A percentile compares a stretch with the other conserved stretches of the same genome.
phyloP scores from a whole-genome alignment of 2,797 vertebrate genomes.

The Bradypus variegatus region DNA sequence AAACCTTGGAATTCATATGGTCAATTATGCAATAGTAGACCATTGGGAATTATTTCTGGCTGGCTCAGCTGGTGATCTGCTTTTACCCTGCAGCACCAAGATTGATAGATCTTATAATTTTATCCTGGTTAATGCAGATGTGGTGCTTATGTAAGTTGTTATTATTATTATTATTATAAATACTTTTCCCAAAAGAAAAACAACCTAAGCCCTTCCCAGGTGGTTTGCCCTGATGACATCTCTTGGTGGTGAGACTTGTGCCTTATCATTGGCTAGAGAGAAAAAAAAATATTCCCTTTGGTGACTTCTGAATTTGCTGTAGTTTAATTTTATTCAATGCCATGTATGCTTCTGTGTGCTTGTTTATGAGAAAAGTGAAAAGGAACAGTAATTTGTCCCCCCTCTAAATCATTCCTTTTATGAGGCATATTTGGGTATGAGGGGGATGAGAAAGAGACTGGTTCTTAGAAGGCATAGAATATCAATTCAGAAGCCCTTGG shows the following conservation, averaged over 20 bases:
- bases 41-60: slow-evolving; percentile 60
- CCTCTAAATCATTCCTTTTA: slow-evolving; percentile 26
- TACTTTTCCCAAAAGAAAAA: not conserved
- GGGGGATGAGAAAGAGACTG: not conserved
- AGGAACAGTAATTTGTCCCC: slow-evolving; percentile 20
- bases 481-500: slow-evolving; percentile 31
- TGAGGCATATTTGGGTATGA: not conserved
- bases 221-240: slow-evolving; percentile 16
- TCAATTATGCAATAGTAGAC: slow-evolving; percentile 62
- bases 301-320: slow-evolving; percentile 35
- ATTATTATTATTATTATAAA: not conserved
- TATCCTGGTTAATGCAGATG: slow-evolving; percentile 56
- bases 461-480: slow-evolving; percentile 47
- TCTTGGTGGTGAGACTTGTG: slow-evolving; percentile 10
- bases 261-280: not conserved
- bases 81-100: slow-evolving; percentile 62
- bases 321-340: slow-evolving; percentile 46
- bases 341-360: slow-evolving; percentile 17
- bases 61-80: slow-evolving; percentile 59
- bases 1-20: slow-evolving; percentile 49
- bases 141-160: slow-evolving; percentile 45
- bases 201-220: not conserved
- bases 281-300: not conserved
- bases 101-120: slow-evolving; percentile 66
- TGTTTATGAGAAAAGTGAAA: slow-evolving; percentile 41